Evolutionary conservation across 1,140 invertebrate genomes (phyloP), one percentile per base, ranked within the genome.

Genomic region (Procambarus clarkii): DNA sequence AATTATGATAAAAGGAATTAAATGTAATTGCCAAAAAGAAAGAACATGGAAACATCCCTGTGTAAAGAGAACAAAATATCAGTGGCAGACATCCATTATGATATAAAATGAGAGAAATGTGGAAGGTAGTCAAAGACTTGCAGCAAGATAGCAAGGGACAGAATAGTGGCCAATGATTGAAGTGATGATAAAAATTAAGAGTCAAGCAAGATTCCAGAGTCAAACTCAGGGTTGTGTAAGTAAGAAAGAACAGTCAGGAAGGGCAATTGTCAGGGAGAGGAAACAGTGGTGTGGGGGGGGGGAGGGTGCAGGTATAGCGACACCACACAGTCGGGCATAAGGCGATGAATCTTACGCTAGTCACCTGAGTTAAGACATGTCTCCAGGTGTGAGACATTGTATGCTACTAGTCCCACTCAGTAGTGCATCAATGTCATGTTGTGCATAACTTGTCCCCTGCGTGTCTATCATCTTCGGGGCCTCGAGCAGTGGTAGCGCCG

Each of bases 271-370:
- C 45, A 87, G 45, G 45, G 82, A 84, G 82, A 15, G 60, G 60
- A 84, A 44, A 45, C 18, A 69, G 50, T 54, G n/a, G 64, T 50
- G 69, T 74, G 50, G n/a, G 71, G 64, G 34, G 79, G 45, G n/a
- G 50, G 46, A 60, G 79, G 54, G 87, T 58, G 71, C 82, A 79
- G 88, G 82, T 85, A 45, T 7, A 69, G 82, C 74, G 88, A 82
- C 88, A 91, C 88, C 88, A 91, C 81, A 85, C 71, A 91, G 71
- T 82, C 88, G 83, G 88, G 88, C 76, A 71, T 91, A 91, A 91
- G 88, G 88, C 88, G 83, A 91, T 85, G 88, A 85, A 78, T 91
- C 88, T 91, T 91, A 91, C 88, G 79, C 88, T 91, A 91, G 88
- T 91, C 88, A 91, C 88, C 88, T 91, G 88, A 91, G 88, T 78